Evolutionary conservation across 2,888 invertebrate genomes (phyloP), one percentile per base, ranked within the genome.

Genomic region (Caenorhabditis sp.): DNA sequence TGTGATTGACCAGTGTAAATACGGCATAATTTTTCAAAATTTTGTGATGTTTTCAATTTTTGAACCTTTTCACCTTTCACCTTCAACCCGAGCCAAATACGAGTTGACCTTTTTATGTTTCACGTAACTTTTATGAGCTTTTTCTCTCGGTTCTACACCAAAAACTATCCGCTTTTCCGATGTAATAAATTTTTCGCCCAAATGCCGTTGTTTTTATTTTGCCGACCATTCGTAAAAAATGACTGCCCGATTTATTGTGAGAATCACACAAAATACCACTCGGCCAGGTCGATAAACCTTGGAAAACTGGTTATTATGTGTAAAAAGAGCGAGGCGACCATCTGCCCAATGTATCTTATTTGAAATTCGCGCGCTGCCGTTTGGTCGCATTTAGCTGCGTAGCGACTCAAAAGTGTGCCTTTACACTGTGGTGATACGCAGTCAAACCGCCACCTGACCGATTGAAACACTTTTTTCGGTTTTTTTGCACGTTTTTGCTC

Each of bases 381-480:
- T 64, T 32, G 64, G 74, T 40, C 80, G 74, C 80, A 80, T 58
- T 80, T 80, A 13, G 74, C 80, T 80, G 80, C 55, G 80, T 74
- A 64, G 74, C 80, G 71, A 51, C 74, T 70, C 62, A 53, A 8
- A 4, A 1, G 35, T 5, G 51, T 13, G 60, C 53, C 18, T 60
- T 69, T 77, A 77, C 77, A 77, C 62, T 44, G 37, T 51, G 11
- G 56, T 15, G 81, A 81, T 81, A 81, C 81, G 70, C 55, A 81
- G 81, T 24, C 44, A 61, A 65, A 53, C 56, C 47, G 47, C 61
- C 76, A 81, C 76, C 76, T 81, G 81, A 70, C 55, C 60, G 64
- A 26, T 40, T 22, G 22, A 40, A 65, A 65, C 61, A 44, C 67
- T 55, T 37, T 69, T 53, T 65, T 35, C 15, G 20, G 51, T 67